Conservation (phyloP, 2,888 invertebrate genomes). For the Calephelis perditalis region DNA sequence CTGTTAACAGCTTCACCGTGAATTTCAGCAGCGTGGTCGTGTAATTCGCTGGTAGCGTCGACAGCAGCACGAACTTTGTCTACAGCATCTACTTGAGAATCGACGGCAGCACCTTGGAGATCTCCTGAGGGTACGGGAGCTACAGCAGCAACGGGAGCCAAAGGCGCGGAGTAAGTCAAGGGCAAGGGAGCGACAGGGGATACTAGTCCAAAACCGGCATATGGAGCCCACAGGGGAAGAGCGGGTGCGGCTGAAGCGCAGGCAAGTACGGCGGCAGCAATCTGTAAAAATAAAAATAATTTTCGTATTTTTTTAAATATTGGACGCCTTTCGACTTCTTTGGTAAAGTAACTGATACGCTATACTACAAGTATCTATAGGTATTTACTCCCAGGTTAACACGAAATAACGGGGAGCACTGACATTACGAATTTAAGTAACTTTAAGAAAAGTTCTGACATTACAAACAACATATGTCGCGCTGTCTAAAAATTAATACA, state of each 20-base stretch:
- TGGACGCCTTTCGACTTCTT: too few relatives aligned
- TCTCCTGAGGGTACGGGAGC: slow-evolving; percentile 65
- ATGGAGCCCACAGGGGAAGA: slow-evolving; percentile 54
- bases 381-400: too few relatives aligned
- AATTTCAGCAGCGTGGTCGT: slow-evolving; percentile 67
- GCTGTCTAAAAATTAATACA: too few relatives aligned
- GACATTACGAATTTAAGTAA: too few relatives aligned
- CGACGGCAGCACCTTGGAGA: slow-evolving; percentile 64
- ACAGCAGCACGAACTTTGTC: slow-evolving; percentile 68
- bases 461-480: too few relatives aligned
- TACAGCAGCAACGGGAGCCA: slow-evolving; percentile 41
- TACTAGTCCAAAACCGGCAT: slow-evolving; percentile 28
- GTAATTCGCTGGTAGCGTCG: slow-evolving; percentile 61
- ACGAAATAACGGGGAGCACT: too few relatives aligned
- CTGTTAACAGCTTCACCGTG: slow-evolving; percentile 69
- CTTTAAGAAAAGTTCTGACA: too few relatives aligned
- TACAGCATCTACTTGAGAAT: slow-evolving; percentile 65
- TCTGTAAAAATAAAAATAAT: slow-evolving; percentile 55
- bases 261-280: slow-evolving; percentile 73
- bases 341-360: too few relatives aligned
- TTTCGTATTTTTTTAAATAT: slow-evolving; percentile 10
- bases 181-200: slow-evolving; percentile 23
- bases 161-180: slow-evolving; percentile 38
- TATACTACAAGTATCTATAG: too few relatives aligned
- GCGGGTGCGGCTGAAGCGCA: slow-evolving; percentile 67